Evolutionary conservation across 2,888 invertebrate genomes (phyloP).

Genomic region (Zaprionus lineosus): DNA sequence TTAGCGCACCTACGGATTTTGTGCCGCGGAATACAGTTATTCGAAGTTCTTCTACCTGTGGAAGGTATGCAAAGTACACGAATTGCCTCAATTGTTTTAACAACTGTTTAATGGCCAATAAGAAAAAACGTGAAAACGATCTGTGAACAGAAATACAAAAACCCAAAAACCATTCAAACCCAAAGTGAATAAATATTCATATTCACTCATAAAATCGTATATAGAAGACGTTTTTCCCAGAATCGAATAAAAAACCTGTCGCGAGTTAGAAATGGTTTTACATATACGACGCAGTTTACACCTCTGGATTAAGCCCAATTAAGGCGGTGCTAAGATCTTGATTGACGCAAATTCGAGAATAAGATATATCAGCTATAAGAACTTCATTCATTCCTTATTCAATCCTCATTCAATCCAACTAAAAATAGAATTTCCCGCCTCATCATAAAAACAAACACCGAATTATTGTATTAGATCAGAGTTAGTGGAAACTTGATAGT

Average conservation of each 20-base stretch:
- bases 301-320: background rate
- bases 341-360: too few relatives aligned
- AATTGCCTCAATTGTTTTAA: constrained; percentile 19
- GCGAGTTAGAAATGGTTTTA: too few relatives aligned
- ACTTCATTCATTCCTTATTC: too few relatives aligned
- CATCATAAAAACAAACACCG: too few relatives aligned
- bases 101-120: constrained; percentile 41
- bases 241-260: too few relatives aligned
- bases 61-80: constrained; percentile 28
- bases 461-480: too few relatives aligned
- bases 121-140: constrained; percentile 1
- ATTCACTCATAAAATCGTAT: too few relatives aligned
- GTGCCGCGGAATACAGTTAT: constrained; percentile 46
- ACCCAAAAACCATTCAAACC: background rate
- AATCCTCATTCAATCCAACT: too few relatives aligned
- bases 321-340: background rate
- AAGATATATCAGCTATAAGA: too few relatives aligned
- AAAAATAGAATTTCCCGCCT: too few relatives aligned
- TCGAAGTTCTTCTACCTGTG: constrained; percentile 9
- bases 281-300: background rate
- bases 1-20: constrained; percentile 17
- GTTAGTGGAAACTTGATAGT: too few relatives aligned
- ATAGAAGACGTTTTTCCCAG: too few relatives aligned
- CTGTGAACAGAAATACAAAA: background rate
- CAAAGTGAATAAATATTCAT: background rate